phyloP scores from a whole-genome alignment of 1,140 invertebrate species.

The Drosophila sucinea region DNA sequence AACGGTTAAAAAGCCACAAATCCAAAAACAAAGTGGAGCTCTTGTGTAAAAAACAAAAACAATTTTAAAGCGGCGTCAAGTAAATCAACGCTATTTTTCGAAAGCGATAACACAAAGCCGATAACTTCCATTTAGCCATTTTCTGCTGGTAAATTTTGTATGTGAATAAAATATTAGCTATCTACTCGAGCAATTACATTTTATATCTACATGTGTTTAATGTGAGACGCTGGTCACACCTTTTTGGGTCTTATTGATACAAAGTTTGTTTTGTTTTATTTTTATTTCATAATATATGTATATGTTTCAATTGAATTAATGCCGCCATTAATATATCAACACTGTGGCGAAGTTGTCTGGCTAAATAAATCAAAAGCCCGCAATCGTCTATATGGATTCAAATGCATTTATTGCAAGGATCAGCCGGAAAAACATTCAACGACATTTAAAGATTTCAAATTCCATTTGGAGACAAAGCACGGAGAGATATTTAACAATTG shows the following conservation, averaged over 20 bases:
- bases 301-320: background rate
- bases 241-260: background rate
- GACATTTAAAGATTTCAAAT: conserved; percentile 40
- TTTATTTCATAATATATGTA: background rate
- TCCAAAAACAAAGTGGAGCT: background rate
- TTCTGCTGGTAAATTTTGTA: no score
- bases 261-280: conserved; percentile 1
- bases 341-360: conserved; percentile 49
- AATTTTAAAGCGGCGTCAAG: background rate
- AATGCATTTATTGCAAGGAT: conserved; percentile 35
- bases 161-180: background rate
- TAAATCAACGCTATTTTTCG: background rate
- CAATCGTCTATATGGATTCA: conserved; percentile 35
- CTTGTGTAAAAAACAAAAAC: background rate
- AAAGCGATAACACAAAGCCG: background rate
- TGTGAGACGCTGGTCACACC: background rate
- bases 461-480: conserved; percentile 32
- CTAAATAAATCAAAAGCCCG: conserved; percentile 7
- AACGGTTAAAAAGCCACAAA: background rate
- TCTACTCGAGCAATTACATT: background rate
- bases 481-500: conserved; percentile 10
- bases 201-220: background rate
- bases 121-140: background rate
- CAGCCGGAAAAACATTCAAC: conserved; percentile 6
- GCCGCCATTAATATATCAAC: conserved; percentile 30